Conservation (phyloP, 1,140 invertebrate species). For the Branchinecta lynchi region DNA sequence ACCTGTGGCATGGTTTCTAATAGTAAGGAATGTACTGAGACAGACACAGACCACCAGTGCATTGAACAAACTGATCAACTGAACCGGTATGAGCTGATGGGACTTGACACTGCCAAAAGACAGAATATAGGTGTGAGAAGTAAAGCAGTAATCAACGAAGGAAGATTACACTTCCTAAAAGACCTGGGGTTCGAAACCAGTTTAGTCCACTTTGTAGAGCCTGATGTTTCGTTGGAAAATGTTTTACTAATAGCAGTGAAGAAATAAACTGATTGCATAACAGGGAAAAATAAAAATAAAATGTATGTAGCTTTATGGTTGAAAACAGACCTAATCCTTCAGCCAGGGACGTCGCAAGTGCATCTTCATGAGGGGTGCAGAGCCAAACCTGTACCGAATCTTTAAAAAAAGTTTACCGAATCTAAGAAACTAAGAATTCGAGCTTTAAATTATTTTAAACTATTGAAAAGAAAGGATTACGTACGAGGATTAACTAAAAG, state of each 20-base stretch:
- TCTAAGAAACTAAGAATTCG: too few species aligned
- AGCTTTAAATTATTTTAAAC: too few species aligned
- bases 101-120: constrained; percentile 36
- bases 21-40: constrained; percentile 23
- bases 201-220: constrained; percentile 47
- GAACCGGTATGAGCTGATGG: constrained; percentile 25
- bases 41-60: constrained; percentile 19
- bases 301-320: too few species aligned
- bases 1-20: constrained; percentile 49
- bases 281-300: too few species aligned
- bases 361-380: too few species aligned
- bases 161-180: constrained; percentile 44
- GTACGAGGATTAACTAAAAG: too few species aligned
- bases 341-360: too few species aligned
- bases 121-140: constrained; percentile 50
- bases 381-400: too few species aligned
- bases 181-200: constrained; percentile 40
- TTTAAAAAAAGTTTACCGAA: too few species aligned
- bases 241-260: constrained; percentile 47
- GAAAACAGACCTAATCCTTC: too few species aligned
- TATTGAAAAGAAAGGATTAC: too few species aligned
- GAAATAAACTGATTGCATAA: not conserved
- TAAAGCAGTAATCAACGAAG: constrained; percentile 58
- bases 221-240: constrained; percentile 54
- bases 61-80: not conserved